phyloP scores from a whole-genome alignment of 2,888 invertebrate genomes.

The Anoplius nigerrimus region DNA sequence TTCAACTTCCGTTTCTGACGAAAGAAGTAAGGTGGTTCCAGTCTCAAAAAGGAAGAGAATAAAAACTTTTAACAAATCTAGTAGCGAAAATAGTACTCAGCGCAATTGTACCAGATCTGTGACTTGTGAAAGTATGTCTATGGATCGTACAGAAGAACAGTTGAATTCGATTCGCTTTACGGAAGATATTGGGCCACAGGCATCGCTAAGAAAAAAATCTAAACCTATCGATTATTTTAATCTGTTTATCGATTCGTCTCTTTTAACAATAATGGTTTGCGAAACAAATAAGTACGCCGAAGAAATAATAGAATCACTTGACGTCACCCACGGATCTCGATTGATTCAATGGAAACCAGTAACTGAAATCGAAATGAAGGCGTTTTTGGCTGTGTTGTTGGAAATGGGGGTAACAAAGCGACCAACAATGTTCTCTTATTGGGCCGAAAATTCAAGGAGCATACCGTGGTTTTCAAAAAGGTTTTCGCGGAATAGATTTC shows the following conservation, averaged over 20 bases:
- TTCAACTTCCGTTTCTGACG: slow-evolving; percentile 12
- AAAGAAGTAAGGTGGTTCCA: slow-evolving; percentile 9
- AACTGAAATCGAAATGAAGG: too few relatives aligned
- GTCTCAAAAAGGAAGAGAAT: slow-evolving; percentile 11
- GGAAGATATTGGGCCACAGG: slow-evolving; percentile 8
- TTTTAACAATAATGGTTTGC: slow-evolving; percentile 14
- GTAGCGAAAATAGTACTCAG: slow-evolving; percentile 12
- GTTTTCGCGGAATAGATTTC: too few relatives aligned
- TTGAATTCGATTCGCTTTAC: slow-evolving; percentile 4
- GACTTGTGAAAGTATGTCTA: slow-evolving; percentile 6
- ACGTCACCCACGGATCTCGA: too few relatives aligned
- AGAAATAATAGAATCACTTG: too few relatives aligned
- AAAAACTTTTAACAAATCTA: slow-evolving; percentile 9
- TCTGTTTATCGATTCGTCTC: slow-evolving; percentile 17
- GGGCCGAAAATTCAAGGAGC: too few relatives aligned
- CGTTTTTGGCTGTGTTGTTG: too few relatives aligned
- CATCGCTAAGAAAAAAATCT: slow-evolving; percentile 7
- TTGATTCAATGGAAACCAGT: too few relatives aligned
- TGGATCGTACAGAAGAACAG: neutral
- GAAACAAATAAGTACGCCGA: slow-evolving; percentile 24
- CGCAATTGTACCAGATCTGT: slow-evolving; percentile 9
- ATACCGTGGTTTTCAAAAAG: too few relatives aligned
- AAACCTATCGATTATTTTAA: slow-evolving; percentile 25
- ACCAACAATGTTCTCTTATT: too few relatives aligned
- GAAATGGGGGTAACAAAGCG: too few relatives aligned